Evolutionary conservation across 2,797 vertebrate species (phyloP).

Genomic region (Tragelaphus oryx): DNA sequence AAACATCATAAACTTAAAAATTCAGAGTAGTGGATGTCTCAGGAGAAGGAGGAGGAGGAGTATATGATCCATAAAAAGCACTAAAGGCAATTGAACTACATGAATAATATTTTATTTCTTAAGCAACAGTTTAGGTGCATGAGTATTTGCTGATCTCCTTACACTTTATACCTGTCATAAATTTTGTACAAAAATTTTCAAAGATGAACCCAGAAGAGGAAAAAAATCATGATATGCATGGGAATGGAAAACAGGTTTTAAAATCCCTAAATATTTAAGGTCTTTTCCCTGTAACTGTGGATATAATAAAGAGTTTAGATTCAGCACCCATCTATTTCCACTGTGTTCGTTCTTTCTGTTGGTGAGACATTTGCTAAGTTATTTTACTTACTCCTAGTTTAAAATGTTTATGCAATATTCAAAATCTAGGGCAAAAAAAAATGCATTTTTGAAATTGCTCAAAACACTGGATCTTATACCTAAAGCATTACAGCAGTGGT

Average conservation of each 20-base stretch:
- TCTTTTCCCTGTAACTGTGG: neutral
- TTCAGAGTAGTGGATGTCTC: neutral
- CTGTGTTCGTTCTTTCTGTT: neutral
- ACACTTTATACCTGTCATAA: neutral
- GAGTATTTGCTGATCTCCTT: neutral
- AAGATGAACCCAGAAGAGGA: neutral
- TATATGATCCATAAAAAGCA: neutral
- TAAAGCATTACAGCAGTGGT: neutral
- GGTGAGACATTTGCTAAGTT: neutral
- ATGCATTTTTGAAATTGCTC: neutral
- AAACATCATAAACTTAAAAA: neutral
- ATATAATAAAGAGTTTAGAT: constrained; percentile 8
- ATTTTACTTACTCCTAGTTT: neutral
- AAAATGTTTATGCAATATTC: neutral
- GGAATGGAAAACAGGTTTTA: neutral
- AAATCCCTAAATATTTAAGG: neutral
- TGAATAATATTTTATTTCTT: neutral
- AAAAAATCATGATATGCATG: neutral
- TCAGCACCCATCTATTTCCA: neutral
- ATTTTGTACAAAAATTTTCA: neutral
- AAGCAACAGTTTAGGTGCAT: neutral
- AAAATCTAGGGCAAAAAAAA: neutral
- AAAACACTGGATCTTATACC: neutral
- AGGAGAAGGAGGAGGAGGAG: neutral
- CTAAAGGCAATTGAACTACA: neutral